These are phyloP conservation scores for Trypoxylus dichotomus DNA, from an alignment of 1,140 invertebrate genomes.

Conservation along the genomic window DNA sequence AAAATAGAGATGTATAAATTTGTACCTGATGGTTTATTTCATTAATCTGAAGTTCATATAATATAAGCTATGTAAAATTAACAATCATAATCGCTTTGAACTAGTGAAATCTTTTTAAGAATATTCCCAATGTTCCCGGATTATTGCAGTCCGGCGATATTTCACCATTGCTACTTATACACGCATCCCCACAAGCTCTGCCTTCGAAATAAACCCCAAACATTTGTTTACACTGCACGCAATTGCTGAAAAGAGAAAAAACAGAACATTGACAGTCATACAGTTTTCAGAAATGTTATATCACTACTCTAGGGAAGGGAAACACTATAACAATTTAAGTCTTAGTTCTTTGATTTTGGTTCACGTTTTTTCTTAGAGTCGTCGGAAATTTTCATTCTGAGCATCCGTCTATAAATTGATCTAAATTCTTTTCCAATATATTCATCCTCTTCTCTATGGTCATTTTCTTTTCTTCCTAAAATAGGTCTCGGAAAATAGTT, in stretches of 20 bases:
- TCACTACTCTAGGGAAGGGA: background rate
- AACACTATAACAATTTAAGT: background rate
- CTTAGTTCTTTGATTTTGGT: conserved; percentile 26
- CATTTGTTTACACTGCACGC: conserved; percentile 49
- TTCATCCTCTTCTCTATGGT: conserved; percentile 29
- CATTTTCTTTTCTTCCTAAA: conserved; percentile 43
- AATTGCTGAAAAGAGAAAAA: conserved; percentile 44
- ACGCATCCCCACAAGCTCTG: conserved; percentile 45
- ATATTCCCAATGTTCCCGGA: conserved; percentile 43
- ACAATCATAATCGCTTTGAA: background rate
- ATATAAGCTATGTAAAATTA: background rate
- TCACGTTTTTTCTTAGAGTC: conserved; percentile 33
- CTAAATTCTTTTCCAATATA: conserved; percentile 45
- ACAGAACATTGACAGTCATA: background rate
- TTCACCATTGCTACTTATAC: conserved; percentile 43
- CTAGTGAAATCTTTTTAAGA: conserved; percentile 45
- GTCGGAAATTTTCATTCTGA: conserved; percentile 42
- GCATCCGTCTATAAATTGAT: conserved; percentile 41
- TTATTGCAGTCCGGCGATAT: conserved; percentile 46
- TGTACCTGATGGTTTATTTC: background rate
- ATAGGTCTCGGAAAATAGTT: conserved; percentile 44
- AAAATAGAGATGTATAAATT: too few relatives aligned
- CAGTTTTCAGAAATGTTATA: background rate
- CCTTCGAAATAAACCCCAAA: conserved; percentile 49
- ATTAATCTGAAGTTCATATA: background rate